Evolutionary conservation across 2,797 vertebrate species (phyloP).

Genomic region (Parauchenoglanis ngamensis): DNA sequence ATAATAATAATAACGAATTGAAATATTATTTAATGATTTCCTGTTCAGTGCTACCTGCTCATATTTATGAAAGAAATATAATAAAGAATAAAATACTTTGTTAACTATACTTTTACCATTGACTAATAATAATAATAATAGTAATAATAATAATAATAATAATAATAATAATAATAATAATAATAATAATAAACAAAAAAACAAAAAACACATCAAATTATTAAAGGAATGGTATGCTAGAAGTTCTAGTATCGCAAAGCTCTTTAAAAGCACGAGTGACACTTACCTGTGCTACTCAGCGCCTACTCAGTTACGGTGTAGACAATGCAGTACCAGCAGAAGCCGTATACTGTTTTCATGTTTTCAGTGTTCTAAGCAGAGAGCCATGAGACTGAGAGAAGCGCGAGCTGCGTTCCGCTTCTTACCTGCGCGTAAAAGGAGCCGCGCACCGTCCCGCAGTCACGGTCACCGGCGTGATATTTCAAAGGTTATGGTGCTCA

Average conservation of each 20-base stretch:
- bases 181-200: neutral
- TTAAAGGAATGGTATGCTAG: neutral
- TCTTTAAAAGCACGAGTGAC: slow-evolving; percentile 3
- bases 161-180: slow-evolving; percentile 16
- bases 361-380: neutral
- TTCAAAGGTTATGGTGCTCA: slow-evolving; percentile 64
- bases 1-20: neutral
- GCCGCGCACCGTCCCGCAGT: slow-evolving; percentile 59
- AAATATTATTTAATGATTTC: neutral
- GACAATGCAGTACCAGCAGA: neutral
- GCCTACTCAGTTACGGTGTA: neutral
- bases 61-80: neutral
- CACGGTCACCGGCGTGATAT: slow-evolving; percentile 67
- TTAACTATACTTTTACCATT: neutral
- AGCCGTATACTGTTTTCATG: neutral
- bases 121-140: neutral
- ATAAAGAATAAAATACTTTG: neutral
- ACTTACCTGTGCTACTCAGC: slow-evolving; percentile 21
- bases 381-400: neutral
- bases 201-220: neutral
- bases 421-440: slow-evolving; percentile 32
- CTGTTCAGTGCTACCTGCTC: neutral
- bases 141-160: slow-evolving; percentile 6
- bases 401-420: neutral
- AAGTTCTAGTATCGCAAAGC: neutral